phyloP scores from a whole-genome alignment of 1,140 invertebrate species.

The Cherax quadricarinatus region DNA sequence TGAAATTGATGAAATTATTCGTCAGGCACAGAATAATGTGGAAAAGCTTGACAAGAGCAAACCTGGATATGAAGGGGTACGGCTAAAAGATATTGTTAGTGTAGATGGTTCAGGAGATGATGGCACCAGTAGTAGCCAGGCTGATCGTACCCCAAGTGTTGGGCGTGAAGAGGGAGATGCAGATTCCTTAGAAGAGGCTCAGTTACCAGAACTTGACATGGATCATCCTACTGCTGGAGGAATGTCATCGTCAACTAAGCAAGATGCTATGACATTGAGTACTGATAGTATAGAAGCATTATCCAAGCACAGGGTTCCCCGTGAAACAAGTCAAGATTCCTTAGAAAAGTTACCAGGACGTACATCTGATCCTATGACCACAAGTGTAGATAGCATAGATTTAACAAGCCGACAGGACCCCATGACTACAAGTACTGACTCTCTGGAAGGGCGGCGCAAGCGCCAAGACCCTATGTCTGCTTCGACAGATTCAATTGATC shows the following conservation, averaged over 20 bases:
- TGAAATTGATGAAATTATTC: constrained; percentile 86
- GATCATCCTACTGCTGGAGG: constrained; percentile 26
- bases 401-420: constrained; percentile 73
- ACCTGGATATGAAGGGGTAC: constrained; percentile 63
- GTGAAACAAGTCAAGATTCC: constrained; percentile 71
- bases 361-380: constrained; percentile 80
- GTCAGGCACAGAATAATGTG: constrained; percentile 84
- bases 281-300: constrained; percentile 63
- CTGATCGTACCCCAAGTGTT: constrained; percentile 70
- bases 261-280: constrained; percentile 56
- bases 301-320: constrained; percentile 37
- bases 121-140: constrained; percentile 48
- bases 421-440: constrained; percentile 77
- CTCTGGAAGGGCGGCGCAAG: constrained; percentile 78
- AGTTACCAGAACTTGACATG: constrained; percentile 56
- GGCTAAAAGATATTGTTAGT: constrained; percentile 76
- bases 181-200: constrained; percentile 72
- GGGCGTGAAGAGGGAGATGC: constrained; percentile 69
- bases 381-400: constrained; percentile 83
- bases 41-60: constrained; percentile 80
- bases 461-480: constrained; percentile 74
- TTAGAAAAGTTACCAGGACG: constrained; percentile 74
- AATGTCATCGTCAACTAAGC: constrained; percentile 14
- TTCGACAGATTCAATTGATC: constrained; percentile 76
- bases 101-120: constrained; percentile 74